phyloP scores from a whole-genome alignment of 2,888 invertebrate genomes.

The Metallyticus violacea region DNA sequence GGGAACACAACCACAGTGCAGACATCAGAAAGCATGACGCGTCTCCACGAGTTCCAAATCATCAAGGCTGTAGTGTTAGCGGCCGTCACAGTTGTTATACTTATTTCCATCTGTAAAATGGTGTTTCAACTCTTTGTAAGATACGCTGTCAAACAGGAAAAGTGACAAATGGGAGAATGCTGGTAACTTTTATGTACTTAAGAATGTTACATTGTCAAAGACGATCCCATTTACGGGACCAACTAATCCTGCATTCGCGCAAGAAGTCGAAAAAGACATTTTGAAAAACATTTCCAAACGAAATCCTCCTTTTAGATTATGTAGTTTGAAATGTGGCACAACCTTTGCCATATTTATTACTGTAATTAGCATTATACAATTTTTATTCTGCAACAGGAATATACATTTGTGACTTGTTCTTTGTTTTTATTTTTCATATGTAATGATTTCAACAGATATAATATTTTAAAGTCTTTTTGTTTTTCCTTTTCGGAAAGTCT shows the following conservation, averaged over 20 bases:
- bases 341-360: too few relatives aligned
- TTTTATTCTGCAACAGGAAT: too few relatives aligned
- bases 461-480: too few relatives aligned
- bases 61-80: slow-evolving; percentile 43
- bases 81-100: slow-evolving; percentile 41
- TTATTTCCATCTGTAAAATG: slow-evolving; percentile 44
- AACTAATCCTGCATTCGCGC: background rate
- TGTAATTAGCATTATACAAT: too few relatives aligned
- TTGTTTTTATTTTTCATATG: too few relatives aligned
- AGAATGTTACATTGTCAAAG: background rate
- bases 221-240: background rate
- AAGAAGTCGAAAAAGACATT: background rate
- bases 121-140: slow-evolving; percentile 42
- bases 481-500: too few relatives aligned
- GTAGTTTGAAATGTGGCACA: too few relatives aligned
- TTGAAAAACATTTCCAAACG: background rate
- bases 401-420: too few relatives aligned
- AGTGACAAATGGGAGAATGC: background rate
- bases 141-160: slow-evolving; percentile 37
- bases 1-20: background rate
- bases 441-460: too few relatives aligned
- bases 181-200: background rate
- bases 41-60: slow-evolving; percentile 41
- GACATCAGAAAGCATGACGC: background rate
- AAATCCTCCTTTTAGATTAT: too few relatives aligned